Base-by-base conservation (phyloP, 2,888 invertebrate genomes). In the Asteroscopus sphinx region DNA sequence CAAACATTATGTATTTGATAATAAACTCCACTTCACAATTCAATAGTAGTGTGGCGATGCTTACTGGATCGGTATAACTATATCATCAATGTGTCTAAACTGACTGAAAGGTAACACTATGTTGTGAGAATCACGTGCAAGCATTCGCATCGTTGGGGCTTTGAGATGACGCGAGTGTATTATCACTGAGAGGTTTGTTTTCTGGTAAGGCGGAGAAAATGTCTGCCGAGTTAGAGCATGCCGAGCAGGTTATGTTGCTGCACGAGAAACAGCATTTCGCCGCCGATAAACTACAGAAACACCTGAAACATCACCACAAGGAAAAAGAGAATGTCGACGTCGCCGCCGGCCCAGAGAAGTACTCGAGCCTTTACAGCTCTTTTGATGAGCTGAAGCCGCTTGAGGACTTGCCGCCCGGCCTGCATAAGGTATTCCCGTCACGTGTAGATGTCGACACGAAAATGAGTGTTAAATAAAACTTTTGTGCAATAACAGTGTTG, bases 231-330 rank as follows among this genome's bases (percentile, higher is more conserved):
- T 90, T 94, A 93, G 91, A 85, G 86, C 93, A 92, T 86, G 93
- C 93, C 44, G 93, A 93, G 89, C 91, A 94, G 92, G 92, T 93
- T 90, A 93, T 94, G 93, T 91, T 87, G 89, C 91, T 86, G 85
- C 93, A 94, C 80, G 93, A 93, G 80, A 92, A 91, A 86, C 87
- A 88, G 69, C 80, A 92, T 87, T 90, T 91, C 84, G 85, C 87
- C 71, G 87, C 82, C 52, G 89, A 88, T 85, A 92, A 91, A 81
- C 86, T 86, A 32, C 46, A 66, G 39, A 74, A 76, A 66, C 68
- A 65, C 39, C 45, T 62, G 67, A 81, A 79, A 60, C 86, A 80
- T 56, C 86, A 88, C 52, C 81, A 80, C 59, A 86, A 85, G 73
- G 85, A 89, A 49, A 89, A 87, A 77, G 80, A 83, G 16, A 63